These are phyloP conservation scores for Drosophila birchii DNA, from an alignment of 2,888 invertebrate genomes.

Conservation along the genomic window DNA sequence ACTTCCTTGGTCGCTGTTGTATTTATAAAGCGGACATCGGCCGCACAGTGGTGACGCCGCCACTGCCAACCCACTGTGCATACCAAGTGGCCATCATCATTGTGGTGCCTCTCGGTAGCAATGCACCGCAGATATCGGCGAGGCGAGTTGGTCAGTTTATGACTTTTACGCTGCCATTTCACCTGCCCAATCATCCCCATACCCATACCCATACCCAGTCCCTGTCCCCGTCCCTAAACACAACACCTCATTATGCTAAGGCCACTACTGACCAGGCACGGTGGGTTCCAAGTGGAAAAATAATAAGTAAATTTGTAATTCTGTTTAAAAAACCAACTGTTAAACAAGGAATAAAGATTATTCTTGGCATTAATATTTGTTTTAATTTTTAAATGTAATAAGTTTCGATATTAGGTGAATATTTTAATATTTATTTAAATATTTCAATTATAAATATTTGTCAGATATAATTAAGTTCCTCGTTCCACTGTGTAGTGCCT, in stretches of 20 bases:
- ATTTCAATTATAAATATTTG: neutral
- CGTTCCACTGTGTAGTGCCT: neutral
- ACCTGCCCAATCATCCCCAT: constrained; percentile 53
- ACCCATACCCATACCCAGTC: neutral
- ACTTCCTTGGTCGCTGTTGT: constrained; percentile 83
- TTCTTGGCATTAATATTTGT: too few species aligned
- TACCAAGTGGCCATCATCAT: constrained; percentile 51
- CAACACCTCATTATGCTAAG: constrained; percentile 57
- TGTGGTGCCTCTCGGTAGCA: neutral
- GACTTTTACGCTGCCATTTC: constrained; percentile 73
- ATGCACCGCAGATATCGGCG: constrained; percentile 34
- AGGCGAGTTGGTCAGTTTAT: constrained; percentile 63
- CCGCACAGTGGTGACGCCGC: constrained; percentile 27
- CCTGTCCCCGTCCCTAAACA: neutral
- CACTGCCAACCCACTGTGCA: constrained; percentile 47
- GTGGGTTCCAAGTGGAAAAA: constrained; percentile 1
- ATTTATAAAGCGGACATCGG: constrained; percentile 84
- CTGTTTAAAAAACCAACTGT: too few species aligned
- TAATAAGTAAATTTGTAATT: too few species aligned
- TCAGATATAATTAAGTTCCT: too few species aligned
- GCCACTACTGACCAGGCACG: constrained; percentile 15
- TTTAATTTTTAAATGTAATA: too few species aligned
- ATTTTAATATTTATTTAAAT: too few species aligned
- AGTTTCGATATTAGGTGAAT: too few species aligned
- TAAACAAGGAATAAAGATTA: too few species aligned